Evolutionary conservation across 2,888 invertebrate species (phyloP).

Genomic region (Prostheceraeus crozeri): DNA sequence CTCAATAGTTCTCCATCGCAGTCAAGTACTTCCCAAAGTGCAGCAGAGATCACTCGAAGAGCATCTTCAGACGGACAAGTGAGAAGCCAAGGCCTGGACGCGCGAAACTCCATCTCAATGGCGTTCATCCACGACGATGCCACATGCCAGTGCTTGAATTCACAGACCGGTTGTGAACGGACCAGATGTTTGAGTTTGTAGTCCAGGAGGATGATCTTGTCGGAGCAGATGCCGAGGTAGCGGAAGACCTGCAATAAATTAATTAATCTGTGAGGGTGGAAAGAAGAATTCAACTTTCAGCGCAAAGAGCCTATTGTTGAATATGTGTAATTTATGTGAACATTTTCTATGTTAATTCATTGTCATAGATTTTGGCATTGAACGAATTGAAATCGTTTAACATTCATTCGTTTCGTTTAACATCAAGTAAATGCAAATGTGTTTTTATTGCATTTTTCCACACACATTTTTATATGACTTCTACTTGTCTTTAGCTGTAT

Average conservation of each 20-base stretch:
- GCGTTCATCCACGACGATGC: constrained; percentile 63
- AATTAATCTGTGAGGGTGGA: too few relatives aligned
- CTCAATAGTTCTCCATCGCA: constrained; percentile 57
- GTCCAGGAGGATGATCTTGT: constrained; percentile 63
- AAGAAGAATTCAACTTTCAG: too few relatives aligned
- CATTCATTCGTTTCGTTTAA: too few relatives aligned
- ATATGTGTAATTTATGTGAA: too few relatives aligned
- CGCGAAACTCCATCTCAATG: constrained; percentile 63
- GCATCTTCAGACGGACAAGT: constrained; percentile 60
- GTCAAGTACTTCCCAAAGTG: constrained; percentile 64
- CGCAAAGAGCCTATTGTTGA: too few relatives aligned
- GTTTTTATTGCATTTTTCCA: too few relatives aligned
- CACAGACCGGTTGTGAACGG: constrained; percentile 60
- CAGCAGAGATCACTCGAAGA: constrained; percentile 60
- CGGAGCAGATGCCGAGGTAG: constrained; percentile 61
- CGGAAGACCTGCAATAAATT: constrained; percentile 61
- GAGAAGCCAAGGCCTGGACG: constrained; percentile 59
- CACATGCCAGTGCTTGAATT: constrained; percentile 63
- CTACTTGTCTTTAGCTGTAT: too few relatives aligned
- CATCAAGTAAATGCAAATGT: too few relatives aligned
- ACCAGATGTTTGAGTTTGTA: constrained; percentile 62
- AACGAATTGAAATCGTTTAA: too few relatives aligned
- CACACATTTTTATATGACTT: too few relatives aligned
- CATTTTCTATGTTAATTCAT: too few relatives aligned
- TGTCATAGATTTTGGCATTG: too few relatives aligned